These are phyloP conservation scores for Diplodus puntazzo DNA, from an alignment of 2,797 vertebrate species.

Conservation along the genomic window DNA sequence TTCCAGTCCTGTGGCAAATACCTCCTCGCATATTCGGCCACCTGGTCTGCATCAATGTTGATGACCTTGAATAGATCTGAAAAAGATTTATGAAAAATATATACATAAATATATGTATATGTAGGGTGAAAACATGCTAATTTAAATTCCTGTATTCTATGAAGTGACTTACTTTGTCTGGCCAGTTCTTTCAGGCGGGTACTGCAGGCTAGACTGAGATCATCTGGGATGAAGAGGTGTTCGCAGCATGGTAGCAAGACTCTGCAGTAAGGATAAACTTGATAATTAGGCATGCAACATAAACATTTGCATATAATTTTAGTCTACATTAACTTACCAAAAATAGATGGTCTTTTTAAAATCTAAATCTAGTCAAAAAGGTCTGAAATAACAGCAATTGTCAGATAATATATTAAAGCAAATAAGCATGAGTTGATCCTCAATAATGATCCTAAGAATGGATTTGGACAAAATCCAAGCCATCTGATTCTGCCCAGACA, in stretches of 20 bases:
- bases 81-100: constrained; percentile 32
- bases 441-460: neutral
- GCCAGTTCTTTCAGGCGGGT: constrained; percentile 80
- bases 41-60: constrained; percentile 69
- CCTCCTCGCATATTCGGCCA: constrained; percentile 70
- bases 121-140: constrained; percentile 15
- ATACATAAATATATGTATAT: neutral
- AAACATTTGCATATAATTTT: neutral
- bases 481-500: too few species aligned
- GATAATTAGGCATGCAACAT: neutral
- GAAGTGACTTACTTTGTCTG: constrained; percentile 68
- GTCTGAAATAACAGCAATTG: too few species aligned
- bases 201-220: constrained; percentile 76
- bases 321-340: neutral
- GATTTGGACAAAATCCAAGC: neutral
- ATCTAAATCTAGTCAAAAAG: too few species aligned
- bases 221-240: constrained; percentile 81
- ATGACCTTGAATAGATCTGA: constrained; percentile 83
- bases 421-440: neutral
- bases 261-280: constrained; percentile 70
- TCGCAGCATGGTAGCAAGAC: constrained; percentile 85
- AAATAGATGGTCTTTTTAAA: neutral
- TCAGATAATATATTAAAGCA: too few species aligned
- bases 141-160: constrained; percentile 2
- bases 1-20: constrained; percentile 86